phyloP scores from a whole-genome alignment of 2,888 invertebrate species.

The Rhingia campestris region DNA sequence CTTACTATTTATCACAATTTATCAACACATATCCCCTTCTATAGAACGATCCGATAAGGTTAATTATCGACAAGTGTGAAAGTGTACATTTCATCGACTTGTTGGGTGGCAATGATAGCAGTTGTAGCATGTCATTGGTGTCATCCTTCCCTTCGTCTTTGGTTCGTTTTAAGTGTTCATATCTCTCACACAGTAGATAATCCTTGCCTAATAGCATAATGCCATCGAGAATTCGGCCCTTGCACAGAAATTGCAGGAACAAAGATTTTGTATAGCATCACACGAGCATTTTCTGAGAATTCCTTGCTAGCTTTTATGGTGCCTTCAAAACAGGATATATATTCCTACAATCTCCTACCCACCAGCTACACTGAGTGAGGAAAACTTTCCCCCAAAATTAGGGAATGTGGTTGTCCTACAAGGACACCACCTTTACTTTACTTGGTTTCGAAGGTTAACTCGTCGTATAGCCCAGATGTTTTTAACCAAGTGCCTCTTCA shows the following conservation, averaged over 20 bases:
- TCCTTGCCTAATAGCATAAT: conserved; percentile 67
- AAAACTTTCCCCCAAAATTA: conserved; percentile 60
- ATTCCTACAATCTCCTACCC: conserved; percentile 31
- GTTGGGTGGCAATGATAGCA: conserved; percentile 40
- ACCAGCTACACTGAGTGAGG: conserved; percentile 33
- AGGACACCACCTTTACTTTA: conserved; percentile 64
- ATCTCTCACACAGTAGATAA: conserved; percentile 52
- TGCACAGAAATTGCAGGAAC: conserved; percentile 35
- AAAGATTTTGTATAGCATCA: conserved; percentile 20
- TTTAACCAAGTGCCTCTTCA: conserved; percentile 66
- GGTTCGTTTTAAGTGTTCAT: conserved; percentile 22
- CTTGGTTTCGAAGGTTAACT: conserved; percentile 64
- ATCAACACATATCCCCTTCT: neutral
- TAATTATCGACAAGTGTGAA: conserved; percentile 41
- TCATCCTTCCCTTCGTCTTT: conserved; percentile 26
- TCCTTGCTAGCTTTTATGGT: conserved; percentile 31
- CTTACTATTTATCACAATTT: neutral
- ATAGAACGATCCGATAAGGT: neutral
- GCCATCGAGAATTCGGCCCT: conserved; percentile 45
- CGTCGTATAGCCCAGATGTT: conserved; percentile 39
- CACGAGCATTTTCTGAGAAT: conserved; percentile 47
- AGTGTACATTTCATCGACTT: conserved; percentile 47
- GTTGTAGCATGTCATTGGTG: conserved; percentile 32
- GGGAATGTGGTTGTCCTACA: conserved; percentile 59
- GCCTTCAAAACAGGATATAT: conserved; percentile 19